These are phyloP conservation scores for Sesamia nonagrioides DNA, from an alignment of 1,140 invertebrate species.

Conservation along the genomic window DNA sequence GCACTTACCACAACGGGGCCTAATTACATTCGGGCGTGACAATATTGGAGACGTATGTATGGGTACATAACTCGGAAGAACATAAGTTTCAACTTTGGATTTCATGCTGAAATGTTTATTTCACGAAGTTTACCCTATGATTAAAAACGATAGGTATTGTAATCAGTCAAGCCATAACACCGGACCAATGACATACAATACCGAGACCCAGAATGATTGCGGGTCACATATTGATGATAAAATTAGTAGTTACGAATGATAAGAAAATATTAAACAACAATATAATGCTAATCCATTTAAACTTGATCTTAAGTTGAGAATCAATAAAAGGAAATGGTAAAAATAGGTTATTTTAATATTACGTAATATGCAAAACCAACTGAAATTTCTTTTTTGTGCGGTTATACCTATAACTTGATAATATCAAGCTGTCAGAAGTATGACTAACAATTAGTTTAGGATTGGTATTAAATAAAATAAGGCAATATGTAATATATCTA, in stretches of 20 bases:
- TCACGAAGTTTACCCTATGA: constrained; percentile 22
- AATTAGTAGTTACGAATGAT: constrained; percentile 56
- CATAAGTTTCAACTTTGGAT: constrained; percentile 9
- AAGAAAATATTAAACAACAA: constrained; percentile 49
- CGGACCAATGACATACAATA: constrained; percentile 57
- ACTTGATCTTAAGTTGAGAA: constrained; percentile 22
- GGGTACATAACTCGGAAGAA: background rate
- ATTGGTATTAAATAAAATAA: too few relatives aligned
- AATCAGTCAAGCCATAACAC: constrained; percentile 55
- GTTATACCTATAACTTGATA: constrained; percentile 22
- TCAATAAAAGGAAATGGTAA: background rate
- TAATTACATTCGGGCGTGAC: too few relatives aligned
- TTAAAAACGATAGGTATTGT: constrained; percentile 36
- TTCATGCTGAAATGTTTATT: constrained; percentile 32
- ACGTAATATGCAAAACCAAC: constrained; percentile 27
- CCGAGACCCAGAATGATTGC: constrained; percentile 59
- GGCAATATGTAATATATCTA: too few relatives aligned
- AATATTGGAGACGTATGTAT: background rate
- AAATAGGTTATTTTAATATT: constrained; percentile 19
- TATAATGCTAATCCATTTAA: constrained; percentile 47
- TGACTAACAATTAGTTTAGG: background rate
- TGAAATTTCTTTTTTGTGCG: constrained; percentile 15
- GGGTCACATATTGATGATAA: constrained; percentile 63
- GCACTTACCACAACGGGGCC: constrained; percentile 13
- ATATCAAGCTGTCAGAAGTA: background rate